Percentiles rank a stretch among this genome's conserved stretches.
These are phyloP conservation scores for Thalpophila matura DNA, from an alignment of 2,888 invertebrate genomes.

Conservation along the genomic window DNA sequence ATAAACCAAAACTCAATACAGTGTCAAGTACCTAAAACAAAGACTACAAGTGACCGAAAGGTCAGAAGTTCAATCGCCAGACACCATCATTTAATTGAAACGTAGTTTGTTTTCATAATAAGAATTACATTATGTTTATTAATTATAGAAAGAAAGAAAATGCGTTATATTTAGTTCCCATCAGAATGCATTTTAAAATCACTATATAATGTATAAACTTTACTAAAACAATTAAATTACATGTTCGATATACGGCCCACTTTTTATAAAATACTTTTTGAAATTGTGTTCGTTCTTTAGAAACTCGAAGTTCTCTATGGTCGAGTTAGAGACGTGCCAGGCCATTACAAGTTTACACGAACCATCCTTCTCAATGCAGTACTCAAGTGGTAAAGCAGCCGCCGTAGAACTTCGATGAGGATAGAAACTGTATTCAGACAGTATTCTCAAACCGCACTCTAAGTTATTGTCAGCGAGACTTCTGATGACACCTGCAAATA, in stretches of 20 bases:
- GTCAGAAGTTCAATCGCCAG: too few species aligned
- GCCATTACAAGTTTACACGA: conserved; percentile 82
- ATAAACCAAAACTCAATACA: too few species aligned
- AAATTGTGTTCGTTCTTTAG: conserved; percentile 79
- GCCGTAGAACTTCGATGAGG: conserved; percentile 70
- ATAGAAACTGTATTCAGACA: conserved; percentile 83
- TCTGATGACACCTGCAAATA: conserved; percentile 75
- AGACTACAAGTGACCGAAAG: too few species aligned
- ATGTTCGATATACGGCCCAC: conserved; percentile 64
- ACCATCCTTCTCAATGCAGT: conserved; percentile 79
- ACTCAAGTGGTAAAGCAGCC: conserved; percentile 75
- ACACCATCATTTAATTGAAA: too few species aligned
- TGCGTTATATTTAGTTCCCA: too few species aligned
- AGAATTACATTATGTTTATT: too few species aligned
- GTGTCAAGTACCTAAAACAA: too few species aligned
- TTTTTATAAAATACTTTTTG: conserved; percentile 78
- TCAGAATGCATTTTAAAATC: too few species aligned
- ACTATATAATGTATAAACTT: too few species aligned
- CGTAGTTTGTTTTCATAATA: too few species aligned
- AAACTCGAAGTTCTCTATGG: conserved; percentile 84
- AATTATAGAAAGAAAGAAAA: too few species aligned
- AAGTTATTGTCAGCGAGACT: conserved; percentile 75
- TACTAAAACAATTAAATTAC: conserved; percentile 48
- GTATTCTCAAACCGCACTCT: conserved; percentile 78
- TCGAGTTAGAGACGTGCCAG: conserved; percentile 83